These are phyloP conservation scores for Actenoides lindsayi DNA, from an alignment of 2,113 vertebrate genomes.

Conservation along the genomic window DNA sequence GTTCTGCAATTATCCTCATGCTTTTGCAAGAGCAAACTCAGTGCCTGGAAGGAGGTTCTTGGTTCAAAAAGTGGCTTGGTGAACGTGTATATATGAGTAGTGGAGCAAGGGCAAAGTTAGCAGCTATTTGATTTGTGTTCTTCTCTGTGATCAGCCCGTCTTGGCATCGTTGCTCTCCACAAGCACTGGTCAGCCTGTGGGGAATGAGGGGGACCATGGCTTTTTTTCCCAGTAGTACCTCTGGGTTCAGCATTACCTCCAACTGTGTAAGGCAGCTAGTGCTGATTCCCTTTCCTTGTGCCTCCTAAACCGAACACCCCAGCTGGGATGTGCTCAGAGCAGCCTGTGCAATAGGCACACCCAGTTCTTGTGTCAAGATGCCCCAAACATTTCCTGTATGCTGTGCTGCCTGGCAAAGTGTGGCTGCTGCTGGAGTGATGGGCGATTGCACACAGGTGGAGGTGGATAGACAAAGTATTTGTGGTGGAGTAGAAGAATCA, in stretches of 20 bases:
- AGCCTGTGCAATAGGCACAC: not conserved
- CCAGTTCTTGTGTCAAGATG: not conserved
- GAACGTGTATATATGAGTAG: not conserved
- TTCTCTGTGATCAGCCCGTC: not conserved
- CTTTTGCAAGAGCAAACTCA: not conserved
- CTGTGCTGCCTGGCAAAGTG: not conserved
- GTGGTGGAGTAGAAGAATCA: not conserved
- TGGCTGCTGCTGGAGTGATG: not conserved
- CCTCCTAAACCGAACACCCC: not conserved
- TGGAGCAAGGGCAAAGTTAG: not conserved
- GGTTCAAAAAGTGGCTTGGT: not conserved
- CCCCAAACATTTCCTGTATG: not conserved
- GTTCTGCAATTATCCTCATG: not conserved
- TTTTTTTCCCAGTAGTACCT: not conserved
- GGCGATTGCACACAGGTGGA: not conserved
- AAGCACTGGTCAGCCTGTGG: not conserved
- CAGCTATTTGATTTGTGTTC: not conserved
- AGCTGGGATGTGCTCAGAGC: not conserved
- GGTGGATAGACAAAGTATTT: not conserved
- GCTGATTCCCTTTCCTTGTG: not conserved
- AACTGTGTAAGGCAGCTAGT: not conserved
- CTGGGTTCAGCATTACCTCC: not conserved
- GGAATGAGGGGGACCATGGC: not conserved
- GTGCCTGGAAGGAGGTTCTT: not conserved
- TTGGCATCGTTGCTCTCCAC: rapidly evolving